phyloP scores from a whole-genome alignment of 2,888 invertebrate species.

The Acleris sparsana region DNA sequence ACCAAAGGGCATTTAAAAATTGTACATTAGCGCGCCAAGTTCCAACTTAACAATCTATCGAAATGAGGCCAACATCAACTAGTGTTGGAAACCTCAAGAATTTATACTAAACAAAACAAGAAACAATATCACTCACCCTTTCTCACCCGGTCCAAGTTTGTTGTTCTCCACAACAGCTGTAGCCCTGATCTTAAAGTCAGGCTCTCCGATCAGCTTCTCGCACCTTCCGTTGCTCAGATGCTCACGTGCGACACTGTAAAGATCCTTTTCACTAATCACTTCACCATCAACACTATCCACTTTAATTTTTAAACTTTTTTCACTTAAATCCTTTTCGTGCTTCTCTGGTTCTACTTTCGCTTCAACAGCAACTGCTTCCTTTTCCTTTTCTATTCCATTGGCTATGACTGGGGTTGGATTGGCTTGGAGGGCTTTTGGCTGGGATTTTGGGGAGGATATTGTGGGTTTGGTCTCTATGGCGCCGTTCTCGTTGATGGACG shows the following conservation, averaged over 20 bases:
- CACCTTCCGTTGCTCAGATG: conserved; percentile 87
- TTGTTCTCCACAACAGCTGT: conserved; percentile 85
- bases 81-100: too few relatives aligned
- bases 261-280: conserved; percentile 75
- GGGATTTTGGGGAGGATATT: conserved; percentile 75
- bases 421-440: conserved; percentile 74
- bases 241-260: conserved; percentile 73
- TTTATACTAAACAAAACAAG: background rate
- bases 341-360: conserved; percentile 66
- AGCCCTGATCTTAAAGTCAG: conserved; percentile 85
- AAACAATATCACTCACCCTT: conserved; percentile 73
- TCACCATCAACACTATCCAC: conserved; percentile 70
- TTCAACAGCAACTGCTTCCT: conserved; percentile 50
- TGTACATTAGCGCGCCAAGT: too few relatives aligned
- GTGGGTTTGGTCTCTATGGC: conserved; percentile 76
- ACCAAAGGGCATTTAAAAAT: too few relatives aligned
- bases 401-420: conserved; percentile 76
- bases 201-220: conserved; percentile 88
- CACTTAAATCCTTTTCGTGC: conserved; percentile 74
- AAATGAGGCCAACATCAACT: too few relatives aligned
- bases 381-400: conserved; percentile 66
- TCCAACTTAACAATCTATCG: too few relatives aligned
- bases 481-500: conserved; percentile 86
- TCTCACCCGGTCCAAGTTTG: conserved; percentile 83
- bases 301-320: conserved; percentile 66